These are phyloP conservation scores for Hecatera dysodea DNA, from an alignment of 2,888 invertebrate species.

Conservation along the genomic window DNA sequence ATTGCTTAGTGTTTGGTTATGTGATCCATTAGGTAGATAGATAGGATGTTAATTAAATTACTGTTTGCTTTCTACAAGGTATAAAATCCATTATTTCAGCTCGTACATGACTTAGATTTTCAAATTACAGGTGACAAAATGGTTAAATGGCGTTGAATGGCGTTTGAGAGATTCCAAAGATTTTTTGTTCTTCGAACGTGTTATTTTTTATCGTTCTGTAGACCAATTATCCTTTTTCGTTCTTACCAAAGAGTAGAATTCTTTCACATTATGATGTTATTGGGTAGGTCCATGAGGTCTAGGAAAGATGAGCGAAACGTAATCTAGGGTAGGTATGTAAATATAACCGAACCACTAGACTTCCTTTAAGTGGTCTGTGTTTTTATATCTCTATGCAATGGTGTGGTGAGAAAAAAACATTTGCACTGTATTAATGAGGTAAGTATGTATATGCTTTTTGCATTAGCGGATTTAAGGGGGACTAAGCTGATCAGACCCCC, in stretches of 20 bases:
- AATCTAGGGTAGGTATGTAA: no score
- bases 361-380: no score
- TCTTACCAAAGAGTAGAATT: slow-evolving; percentile 51
- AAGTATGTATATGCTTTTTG: no score
- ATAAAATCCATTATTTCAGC: not conserved
- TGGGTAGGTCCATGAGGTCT: slow-evolving; percentile 61
- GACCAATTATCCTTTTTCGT: slow-evolving; percentile 16
- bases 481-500: no score
- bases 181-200: slow-evolving; percentile 60
- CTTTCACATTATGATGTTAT: slow-evolving; percentile 88
- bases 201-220: slow-evolving; percentile 15
- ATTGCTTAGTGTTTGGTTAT: slow-evolving; percentile 64
- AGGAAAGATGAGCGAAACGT: slow-evolving; percentile 35
- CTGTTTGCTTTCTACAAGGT: not conserved
- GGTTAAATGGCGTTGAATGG: not conserved
- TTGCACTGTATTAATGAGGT: no score
- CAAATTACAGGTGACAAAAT: slow-evolving; percentile 40
- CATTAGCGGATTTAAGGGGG: no score
- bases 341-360: no score
- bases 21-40: slow-evolving; percentile 35
- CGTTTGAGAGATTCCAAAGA: slow-evolving; percentile 17
- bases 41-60: not conserved
- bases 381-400: no score
- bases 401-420: no score
- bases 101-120: slow-evolving; percentile 36